Evolutionary conservation across 53 echinoderm and acorn worm species (phyloP), one percentile per base, ranked within the genome.

Genomic region (Paelopatides confundens): DNA sequence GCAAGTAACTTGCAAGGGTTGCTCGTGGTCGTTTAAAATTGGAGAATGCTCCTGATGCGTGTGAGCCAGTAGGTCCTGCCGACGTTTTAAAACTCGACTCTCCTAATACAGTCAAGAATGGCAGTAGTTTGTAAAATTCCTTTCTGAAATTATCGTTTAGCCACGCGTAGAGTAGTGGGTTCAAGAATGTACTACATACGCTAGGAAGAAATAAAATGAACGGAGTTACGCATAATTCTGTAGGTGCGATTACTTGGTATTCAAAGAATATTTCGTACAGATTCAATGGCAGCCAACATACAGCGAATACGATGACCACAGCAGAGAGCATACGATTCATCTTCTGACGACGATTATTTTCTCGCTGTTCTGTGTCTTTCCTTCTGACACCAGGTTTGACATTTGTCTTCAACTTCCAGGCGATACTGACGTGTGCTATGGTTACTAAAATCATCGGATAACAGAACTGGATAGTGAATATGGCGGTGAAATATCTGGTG

Each of bases 61-160:
- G 89, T 0, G 93, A 87, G 47, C 96, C 93, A 0, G 96, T 90
- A 31, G 85, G 85, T 1, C 68, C 85, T 23, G 88, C 87, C 3
- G 90, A 92, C 51, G 92, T 86, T 47, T 90, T 88, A 85, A 90
- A 92, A 65, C 91, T 87, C 6, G 91, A 50, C 48, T 95, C 96
- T 58, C 71, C 79, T 46, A 96, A 78, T 36, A 94, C 90, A 1
- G 94, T 90, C 65, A 96, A 43, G 67, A 85, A 94, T 23, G 96
- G 93, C 85, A 96, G 63, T 66, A 96, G 46, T 27, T 93, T 90
- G 76, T 93, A 87, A 69, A 96, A 96, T 85, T 96, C 96, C 82
- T 94, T 94, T 46, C 94, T 85, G 78, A 96, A 96, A 67, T 96
- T 96, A 50, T 96, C 96, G 71, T 96, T 96, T 51, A 96, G 81